These are phyloP conservation scores for Hedya salicella DNA, from an alignment of 2,888 invertebrate genomes.

Conservation along the genomic window DNA sequence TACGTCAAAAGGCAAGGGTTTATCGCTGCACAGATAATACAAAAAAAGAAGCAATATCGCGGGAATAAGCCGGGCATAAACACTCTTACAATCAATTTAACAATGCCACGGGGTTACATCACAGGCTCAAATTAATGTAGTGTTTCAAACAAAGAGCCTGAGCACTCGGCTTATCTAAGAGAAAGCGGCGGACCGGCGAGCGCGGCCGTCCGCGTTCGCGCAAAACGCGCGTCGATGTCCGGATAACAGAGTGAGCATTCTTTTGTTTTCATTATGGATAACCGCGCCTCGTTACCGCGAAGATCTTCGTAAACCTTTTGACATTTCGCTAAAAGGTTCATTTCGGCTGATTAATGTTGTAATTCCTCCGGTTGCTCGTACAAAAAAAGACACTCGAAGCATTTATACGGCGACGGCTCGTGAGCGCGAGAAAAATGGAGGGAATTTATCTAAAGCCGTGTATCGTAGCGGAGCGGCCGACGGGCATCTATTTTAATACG, in stretches of 20 bases:
- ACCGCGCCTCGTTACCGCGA: conserved; percentile 66
- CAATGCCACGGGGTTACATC: conserved; percentile 70
- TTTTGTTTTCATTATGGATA: conserved; percentile 75
- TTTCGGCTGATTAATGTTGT: conserved; percentile 79
- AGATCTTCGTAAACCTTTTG: conserved; percentile 77
- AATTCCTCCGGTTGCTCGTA: conserved; percentile 72
- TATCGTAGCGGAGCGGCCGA: conserved; percentile 60
- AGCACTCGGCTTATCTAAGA: conserved; percentile 71
- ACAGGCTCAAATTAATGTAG: conserved; percentile 73
- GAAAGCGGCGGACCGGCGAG: conserved; percentile 61
- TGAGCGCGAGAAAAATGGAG: conserved; percentile 73
- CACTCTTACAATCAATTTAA: conserved; percentile 73
- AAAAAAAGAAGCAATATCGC: conserved; percentile 31
- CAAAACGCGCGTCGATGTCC: conserved; percentile 60
- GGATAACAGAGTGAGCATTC: conserved; percentile 65
- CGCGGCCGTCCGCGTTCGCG: conserved; percentile 49
- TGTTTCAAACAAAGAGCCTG: conserved; percentile 71
- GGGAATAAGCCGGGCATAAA: conserved; percentile 61
- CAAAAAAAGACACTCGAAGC: conserved; percentile 72
- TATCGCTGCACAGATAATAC: conserved; percentile 23
- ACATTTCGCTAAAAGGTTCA: conserved; percentile 81
- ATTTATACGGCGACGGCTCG: conserved; percentile 72
- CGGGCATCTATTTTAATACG: conserved; percentile 66
- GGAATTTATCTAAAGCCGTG: conserved; percentile 70
- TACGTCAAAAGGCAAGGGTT: conserved; percentile 5